phyloP scores from a whole-genome alignment of 1,140 invertebrate genomes.

The Palaemon carinicauda region DNA sequence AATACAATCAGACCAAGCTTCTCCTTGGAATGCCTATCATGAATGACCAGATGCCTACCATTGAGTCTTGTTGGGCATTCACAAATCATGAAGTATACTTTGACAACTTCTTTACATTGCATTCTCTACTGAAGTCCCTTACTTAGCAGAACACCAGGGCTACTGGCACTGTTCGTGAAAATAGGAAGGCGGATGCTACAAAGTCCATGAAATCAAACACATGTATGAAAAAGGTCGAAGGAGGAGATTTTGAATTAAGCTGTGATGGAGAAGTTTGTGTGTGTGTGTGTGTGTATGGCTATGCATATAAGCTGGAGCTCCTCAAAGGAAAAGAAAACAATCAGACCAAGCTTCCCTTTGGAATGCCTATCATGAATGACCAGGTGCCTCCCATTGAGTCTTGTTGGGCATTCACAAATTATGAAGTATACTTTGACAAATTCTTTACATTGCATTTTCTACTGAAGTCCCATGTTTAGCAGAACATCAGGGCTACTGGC shows the following conservation, averaged over 20 bases:
- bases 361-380: neutral
- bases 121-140: neutral
- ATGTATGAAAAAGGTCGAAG: no score
- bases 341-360: neutral
- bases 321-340: neutral
- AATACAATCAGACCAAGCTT: neutral
- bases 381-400: neutral
- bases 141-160: neutral
- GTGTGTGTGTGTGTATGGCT: no score
- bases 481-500: neutral
- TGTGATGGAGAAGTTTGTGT: neutral
- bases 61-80: neutral
- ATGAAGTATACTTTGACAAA: neutral
- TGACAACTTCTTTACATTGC: neutral
- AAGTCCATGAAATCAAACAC: no score
- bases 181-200: no score
- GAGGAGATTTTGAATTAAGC: no score
- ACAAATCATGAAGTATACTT: neutral
- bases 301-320: neutral
- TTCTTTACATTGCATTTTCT: neutral
- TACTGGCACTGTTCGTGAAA: no score
- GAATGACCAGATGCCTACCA: neutral
- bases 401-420: neutral
- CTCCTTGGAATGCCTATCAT: neutral
- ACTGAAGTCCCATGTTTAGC: neutral